Base-by-base conservation (phyloP, 2,797 vertebrate species). In the Hydrophis major region DNA sequence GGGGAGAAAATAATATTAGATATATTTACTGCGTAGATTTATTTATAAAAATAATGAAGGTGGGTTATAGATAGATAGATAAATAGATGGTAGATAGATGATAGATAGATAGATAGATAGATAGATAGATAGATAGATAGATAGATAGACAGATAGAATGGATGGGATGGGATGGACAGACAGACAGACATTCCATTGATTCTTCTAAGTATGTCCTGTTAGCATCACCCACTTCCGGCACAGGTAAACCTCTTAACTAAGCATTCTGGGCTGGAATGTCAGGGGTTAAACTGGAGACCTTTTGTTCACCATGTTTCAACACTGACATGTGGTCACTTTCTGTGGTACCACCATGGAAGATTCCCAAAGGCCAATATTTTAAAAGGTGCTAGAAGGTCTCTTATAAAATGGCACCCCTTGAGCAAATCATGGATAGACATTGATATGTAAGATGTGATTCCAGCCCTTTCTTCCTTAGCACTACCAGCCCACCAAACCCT, bases 291-390 rank as follows among this genome's bases (percentile, higher is more conserved):
- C 2, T 0, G 1, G 74, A 83, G 37, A 10, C 28, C 55, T 57
- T 59, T 32, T 59, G 18, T 57, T 12, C 10, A 59, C 55, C 56
- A n/a, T 37, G 7, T 66, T 25, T n/a, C 20, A 32, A n/a, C 63
- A 69, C 2, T 90, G 10, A 32, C 63, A n/a, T 47, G 5, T 25
- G 28, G 28, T 11, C 20, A n/a, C n/a, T 90, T 37, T 25, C 3
- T 60, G 37, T 42, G 88, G 57, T 42, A 60, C 32, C n/a, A 12
- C 47, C 50, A 53, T 53, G 37, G 22, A 14, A 37, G 4, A 50
- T 16, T 18, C 13, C 25, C 42, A 94, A 94, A 93, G 95, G 95
- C 95, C 96, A 96, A 93, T 95, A 92, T 94, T 96, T 87, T 27
- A 28, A 10, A 22, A 50, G 25, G 1, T 32, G 13, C 53, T n/a